A percentile compares a stretch with the other conserved stretches of the same genome.
Evolutionary conservation across 2,113 vertebrate genomes (phyloP).

Genomic region (Microtus ochrogaster): DNA sequence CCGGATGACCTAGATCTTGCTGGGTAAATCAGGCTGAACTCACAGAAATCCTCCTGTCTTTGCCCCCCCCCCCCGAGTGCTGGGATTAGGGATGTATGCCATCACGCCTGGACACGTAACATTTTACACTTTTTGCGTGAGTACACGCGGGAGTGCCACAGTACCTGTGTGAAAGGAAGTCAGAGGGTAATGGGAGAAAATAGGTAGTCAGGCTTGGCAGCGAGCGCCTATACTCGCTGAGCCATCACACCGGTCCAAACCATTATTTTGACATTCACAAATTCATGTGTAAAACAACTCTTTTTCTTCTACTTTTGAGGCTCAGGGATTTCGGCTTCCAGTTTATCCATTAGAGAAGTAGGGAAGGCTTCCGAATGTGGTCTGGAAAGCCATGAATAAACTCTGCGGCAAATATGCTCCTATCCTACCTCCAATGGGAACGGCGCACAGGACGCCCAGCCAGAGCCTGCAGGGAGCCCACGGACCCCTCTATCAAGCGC

Average conservation of each 20-base stretch:
- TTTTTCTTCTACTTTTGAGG: too few species aligned
- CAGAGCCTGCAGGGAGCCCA: neutral
- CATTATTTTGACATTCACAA: neutral
- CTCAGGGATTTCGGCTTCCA: neutral
- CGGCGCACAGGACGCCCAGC: too few species aligned
- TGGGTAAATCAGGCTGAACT: neutral
- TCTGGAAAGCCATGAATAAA: neutral
- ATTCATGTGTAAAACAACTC: neutral
- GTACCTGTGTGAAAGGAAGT: neutral
- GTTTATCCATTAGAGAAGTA: neutral
- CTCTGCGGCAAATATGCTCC: too few species aligned
- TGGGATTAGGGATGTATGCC: neutral
- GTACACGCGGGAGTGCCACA: neutral
- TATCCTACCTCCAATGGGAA: too few species aligned
- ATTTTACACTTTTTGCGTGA: neutral
- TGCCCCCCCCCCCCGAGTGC: neutral
- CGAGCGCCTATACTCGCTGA: neutral
- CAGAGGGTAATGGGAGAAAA: neutral
- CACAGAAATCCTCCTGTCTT: neutral
- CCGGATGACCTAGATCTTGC: too few species aligned
- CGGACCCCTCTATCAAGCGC: neutral
- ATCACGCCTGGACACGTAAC: neutral
- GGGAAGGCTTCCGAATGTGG: neutral
- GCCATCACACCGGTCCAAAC: neutral
- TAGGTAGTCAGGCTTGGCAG: neutral